These are phyloP conservation scores for Noctua janthina DNA, from an alignment of 2,888 invertebrate genomes.

Conservation along the genomic window DNA sequence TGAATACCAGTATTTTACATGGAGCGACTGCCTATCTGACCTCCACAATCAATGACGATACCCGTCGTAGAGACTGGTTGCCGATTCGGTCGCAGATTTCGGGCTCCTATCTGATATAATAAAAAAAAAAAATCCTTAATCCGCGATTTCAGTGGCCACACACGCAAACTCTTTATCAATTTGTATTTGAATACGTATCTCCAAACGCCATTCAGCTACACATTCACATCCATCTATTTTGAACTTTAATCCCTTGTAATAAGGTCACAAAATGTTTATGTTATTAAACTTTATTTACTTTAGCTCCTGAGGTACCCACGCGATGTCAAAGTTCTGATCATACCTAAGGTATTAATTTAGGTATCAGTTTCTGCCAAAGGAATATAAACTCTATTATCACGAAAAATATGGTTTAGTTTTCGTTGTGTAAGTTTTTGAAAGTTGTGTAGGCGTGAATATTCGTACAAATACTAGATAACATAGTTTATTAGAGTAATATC, in stretches of 20 bases:
- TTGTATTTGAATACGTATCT: conserved; percentile 34
- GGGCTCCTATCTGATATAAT: too few species aligned
- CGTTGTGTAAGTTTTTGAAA: conserved; percentile 12
- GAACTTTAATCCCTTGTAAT: conserved; percentile 44
- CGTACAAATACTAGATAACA: conserved; percentile 41
- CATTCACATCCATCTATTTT: conserved; percentile 21
- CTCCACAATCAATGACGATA: background rate
- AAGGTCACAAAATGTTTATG: conserved; percentile 35
- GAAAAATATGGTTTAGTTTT: accelerated
- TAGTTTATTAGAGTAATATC: conserved; percentile 53
- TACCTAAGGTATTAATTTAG: conserved; percentile 46
- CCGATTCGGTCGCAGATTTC: too few species aligned
- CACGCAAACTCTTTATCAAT: conserved; percentile 10
- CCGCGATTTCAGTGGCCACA: conserved; percentile 3
- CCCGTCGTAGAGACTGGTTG: too few species aligned
- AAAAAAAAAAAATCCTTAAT: too few species aligned
- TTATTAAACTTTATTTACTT: conserved; percentile 30
- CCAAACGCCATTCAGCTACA: conserved; percentile 22
- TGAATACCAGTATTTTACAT: background rate
- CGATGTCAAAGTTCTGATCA: conserved; percentile 64
- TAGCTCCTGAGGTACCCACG: conserved; percentile 50
- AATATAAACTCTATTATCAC: background rate
- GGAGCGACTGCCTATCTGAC: background rate
- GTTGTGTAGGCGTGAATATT: conserved; percentile 44
- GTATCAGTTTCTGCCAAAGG: background rate